phyloP scores from a whole-genome alignment of 2,888 invertebrate species.

The Linyphia triangularis region DNA sequence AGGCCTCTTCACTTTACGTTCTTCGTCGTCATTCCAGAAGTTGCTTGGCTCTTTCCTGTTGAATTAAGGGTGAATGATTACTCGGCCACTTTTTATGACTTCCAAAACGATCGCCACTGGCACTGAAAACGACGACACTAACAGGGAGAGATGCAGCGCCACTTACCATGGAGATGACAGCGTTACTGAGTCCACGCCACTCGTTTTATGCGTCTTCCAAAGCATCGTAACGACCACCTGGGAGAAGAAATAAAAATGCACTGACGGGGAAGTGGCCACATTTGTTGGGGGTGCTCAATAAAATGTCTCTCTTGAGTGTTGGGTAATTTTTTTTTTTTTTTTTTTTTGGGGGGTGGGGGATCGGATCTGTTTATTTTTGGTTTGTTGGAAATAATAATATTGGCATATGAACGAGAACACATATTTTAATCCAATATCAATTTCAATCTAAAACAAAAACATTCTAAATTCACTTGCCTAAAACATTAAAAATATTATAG shows the following conservation, averaged over 20 bases:
- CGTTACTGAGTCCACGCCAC: slow-evolving; percentile 2
- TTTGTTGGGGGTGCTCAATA: background rate
- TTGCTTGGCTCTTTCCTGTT: slow-evolving; percentile 27
- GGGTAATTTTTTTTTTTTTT: background rate
- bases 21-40: background rate
- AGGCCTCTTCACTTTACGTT: slow-evolving; percentile 18
- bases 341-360: background rate
- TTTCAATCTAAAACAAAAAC: too few species aligned
- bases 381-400: too few species aligned
- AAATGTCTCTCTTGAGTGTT: background rate
- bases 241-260: slow-evolving; percentile 27
- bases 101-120: slow-evolving; percentile 52
- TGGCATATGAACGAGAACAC: too few species aligned
- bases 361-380: too few species aligned
- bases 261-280: slow-evolving; percentile 5
- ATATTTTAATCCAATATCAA: too few species aligned
- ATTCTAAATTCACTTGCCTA: too few species aligned
- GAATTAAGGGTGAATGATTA: slow-evolving; percentile 67
- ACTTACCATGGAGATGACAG: slow-evolving; percentile 61
- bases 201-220: slow-evolving; percentile 33
- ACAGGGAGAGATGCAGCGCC: slow-evolving; percentile 14
- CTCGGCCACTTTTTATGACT: slow-evolving; percentile 57
- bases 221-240: slow-evolving; percentile 64
- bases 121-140: slow-evolving; percentile 5
- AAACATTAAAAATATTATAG: too few species aligned